A percentile compares a stretch with the other conserved stretches of the same genome.
These are phyloP conservation scores for Vespertilio murinus DNA, from an alignment of 2,797 vertebrate genomes.

Conservation along the genomic window DNA sequence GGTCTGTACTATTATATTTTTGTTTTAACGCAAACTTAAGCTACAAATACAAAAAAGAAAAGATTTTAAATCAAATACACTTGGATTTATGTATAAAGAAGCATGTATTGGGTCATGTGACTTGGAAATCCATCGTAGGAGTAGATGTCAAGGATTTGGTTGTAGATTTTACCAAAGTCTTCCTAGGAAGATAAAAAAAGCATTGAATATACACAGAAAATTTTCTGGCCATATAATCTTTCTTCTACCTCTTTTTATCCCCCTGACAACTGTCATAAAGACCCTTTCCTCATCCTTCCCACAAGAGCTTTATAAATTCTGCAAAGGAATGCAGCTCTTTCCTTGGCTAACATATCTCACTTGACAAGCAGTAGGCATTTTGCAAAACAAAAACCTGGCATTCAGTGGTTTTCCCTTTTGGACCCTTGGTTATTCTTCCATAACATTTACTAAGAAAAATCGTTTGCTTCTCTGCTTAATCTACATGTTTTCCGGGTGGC, in stretches of 20 bases:
- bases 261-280: neutral
- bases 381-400: neutral
- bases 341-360: neutral
- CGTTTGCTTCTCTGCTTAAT: neutral
- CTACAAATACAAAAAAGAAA: neutral
- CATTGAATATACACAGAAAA: neutral
- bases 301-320: neutral
- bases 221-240: neutral
- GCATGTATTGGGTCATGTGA: neutral
- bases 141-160: neutral
- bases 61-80: neutral
- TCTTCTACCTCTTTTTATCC: neutral
- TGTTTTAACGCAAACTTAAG: slow-evolving; percentile 53
- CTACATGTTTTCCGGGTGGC: neutral
- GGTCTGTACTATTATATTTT: neutral
- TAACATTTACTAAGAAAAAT: neutral
- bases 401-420: neutral
- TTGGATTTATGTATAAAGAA: neutral
- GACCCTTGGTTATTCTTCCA: neutral
- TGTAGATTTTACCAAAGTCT: neutral
- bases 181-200: neutral
- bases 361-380: neutral
- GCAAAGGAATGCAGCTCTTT: neutral
- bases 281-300: neutral
- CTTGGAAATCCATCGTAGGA: neutral